Percentiles rank a stretch among this genome's conserved stretches.
Evolutionary conservation across 2,888 invertebrate species (phyloP).

Genomic region (Vanessa cardui): DNA sequence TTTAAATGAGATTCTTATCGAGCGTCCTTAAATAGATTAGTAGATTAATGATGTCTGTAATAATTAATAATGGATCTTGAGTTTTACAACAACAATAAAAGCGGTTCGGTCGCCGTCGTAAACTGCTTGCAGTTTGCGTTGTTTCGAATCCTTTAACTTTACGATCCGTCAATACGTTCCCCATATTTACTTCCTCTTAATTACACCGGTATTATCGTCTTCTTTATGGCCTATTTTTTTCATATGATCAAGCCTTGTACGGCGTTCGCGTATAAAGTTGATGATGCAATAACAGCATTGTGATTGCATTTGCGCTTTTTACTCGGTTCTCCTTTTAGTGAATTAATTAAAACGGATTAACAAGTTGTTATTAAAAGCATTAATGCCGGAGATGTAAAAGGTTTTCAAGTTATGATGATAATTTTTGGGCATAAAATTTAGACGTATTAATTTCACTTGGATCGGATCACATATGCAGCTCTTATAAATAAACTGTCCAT

Average conservation of each 20-base stretch:
- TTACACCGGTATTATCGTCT: conserved; percentile 71
- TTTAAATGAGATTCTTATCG: conserved; percentile 84
- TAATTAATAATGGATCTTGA: conserved; percentile 83
- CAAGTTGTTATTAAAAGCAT: conserved; percentile 40
- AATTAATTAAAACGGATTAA: conserved; percentile 40
- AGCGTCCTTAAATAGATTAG: conserved; percentile 82
- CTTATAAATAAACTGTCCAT: background rate
- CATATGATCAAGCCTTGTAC: conserved; percentile 56
- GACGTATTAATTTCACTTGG: background rate
- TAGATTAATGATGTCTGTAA: conserved; percentile 83
- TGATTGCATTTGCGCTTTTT: conserved; percentile 35
- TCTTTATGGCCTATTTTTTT: conserved; percentile 71
- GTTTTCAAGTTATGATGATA: conserved; percentile 14
- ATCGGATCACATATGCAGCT: background rate
- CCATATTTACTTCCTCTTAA: conserved; percentile 79
- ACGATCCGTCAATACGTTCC: conserved; percentile 78
- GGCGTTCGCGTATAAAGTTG: conserved; percentile 47
- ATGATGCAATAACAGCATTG: conserved; percentile 46
- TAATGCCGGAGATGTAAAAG: conserved; percentile 30
- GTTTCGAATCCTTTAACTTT: conserved; percentile 77
- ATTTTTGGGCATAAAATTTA: background rate
- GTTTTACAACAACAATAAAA: conserved; percentile 83
- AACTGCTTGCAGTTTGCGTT: conserved; percentile 77
- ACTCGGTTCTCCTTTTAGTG: conserved; percentile 29
- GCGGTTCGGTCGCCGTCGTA: conserved; percentile 74